Conservation (phyloP, 2,113 vertebrate genomes). For the Neofelis nebulosa region DNA sequence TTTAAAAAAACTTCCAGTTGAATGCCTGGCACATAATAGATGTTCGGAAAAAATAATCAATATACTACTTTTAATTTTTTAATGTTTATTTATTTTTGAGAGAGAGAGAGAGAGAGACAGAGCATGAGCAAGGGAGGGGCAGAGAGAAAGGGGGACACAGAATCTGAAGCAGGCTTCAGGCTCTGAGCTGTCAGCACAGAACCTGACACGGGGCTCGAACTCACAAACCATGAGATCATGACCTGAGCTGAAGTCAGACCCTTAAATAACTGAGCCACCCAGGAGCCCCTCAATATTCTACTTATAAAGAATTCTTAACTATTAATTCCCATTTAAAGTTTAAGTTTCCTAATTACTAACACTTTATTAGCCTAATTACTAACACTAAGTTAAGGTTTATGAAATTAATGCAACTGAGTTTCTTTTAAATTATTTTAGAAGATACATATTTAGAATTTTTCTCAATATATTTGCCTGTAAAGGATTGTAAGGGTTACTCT, state of each 20-base stretch:
- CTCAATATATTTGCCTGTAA: neutral
- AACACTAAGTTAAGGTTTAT: constrained; percentile 14
- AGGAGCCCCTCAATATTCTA: neutral
- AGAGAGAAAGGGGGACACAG: no score
- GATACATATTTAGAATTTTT: neutral
- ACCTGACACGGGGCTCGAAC: no score
- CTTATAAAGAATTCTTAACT: neutral
- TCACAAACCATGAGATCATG: no score
- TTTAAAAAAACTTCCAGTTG: neutral
- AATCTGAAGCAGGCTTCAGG: no score
- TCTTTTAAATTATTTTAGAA: constrained; percentile 16
- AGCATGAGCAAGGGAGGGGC: no score
- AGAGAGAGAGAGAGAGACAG: no score
- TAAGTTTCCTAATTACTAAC: neutral
- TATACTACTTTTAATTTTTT: neutral
- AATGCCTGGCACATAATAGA: neutral
- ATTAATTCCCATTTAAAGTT: constrained; percentile 26
- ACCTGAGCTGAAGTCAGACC: no score
- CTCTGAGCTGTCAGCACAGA: no score
- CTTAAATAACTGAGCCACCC: no score
- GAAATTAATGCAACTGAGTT: constrained; percentile 8
- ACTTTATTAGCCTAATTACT: neutral
- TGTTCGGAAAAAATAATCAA: neutral
- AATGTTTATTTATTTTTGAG: no score
- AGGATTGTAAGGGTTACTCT: neutral